Evolutionary conservation across 2,797 vertebrate genomes (phyloP).

Genomic region (Neopelma chrysocephalum): DNA sequence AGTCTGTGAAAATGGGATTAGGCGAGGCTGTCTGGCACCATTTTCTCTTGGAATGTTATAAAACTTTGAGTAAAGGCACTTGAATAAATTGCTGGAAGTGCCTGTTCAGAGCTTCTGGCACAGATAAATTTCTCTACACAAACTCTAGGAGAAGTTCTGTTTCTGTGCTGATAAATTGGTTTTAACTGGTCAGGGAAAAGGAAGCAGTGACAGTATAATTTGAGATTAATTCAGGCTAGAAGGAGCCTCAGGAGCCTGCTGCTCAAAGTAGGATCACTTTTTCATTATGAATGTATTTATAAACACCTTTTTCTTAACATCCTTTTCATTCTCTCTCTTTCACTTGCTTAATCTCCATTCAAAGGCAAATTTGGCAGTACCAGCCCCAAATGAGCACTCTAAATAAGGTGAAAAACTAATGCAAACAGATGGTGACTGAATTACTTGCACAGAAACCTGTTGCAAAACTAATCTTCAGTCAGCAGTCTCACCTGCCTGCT

Average conservation of each 20-base stretch:
- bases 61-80: background rate
- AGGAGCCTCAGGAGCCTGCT: background rate
- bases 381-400: accelerated
- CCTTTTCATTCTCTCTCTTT: background rate
- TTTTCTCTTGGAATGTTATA: background rate
- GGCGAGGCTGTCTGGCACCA: background rate
- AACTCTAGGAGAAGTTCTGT: background rate
- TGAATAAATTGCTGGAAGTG: background rate
- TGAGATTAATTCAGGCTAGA: background rate
- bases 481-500: background rate
- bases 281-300: background rate
- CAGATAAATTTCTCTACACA: background rate
- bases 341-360: background rate
- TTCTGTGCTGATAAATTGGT: background rate
- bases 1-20: background rate
- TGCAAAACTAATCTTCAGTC: background rate
- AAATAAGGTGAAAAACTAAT: background rate
- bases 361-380: background rate
- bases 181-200: background rate
- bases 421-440: background rate
- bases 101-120: background rate
- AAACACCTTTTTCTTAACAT: background rate
- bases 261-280: background rate
- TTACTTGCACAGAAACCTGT: background rate
- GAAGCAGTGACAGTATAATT: background rate